Base-by-base conservation (phyloP, 30 jellyfish, hydroid and myxozoan species). In the Aurelia coerulea region DNA sequence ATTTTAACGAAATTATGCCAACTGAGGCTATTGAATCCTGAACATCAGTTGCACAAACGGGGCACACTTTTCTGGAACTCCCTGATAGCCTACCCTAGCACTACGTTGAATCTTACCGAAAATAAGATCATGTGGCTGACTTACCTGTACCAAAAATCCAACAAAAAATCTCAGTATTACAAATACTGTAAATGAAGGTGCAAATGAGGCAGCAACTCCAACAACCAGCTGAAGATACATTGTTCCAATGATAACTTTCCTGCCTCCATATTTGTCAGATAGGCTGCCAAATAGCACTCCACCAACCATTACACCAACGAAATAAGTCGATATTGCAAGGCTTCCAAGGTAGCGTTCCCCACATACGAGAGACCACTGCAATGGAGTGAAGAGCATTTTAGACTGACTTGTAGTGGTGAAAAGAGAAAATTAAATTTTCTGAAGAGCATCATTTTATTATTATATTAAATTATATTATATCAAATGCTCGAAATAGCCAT, bases 271-370 rank as follows among this genome's bases (percentile, higher is more conserved):
- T 13, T 66, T 65, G 60, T 83, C 92, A 4, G 89, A 51, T 7
- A 83, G 62, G 65, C 35, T 63, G 35, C 92, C 92, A 62, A 83
- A 83, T 11, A 83, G 18, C 34, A 69, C 70, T 37, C 92, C 92
- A 70, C 92, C 92, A 23, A 83, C 51, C 92, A 83, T 83, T 4
- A 83, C 92, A 35, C 92, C 92, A 32, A 89, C 89, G 41, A 83
- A 83, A 62, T 83, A 83, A 14, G 59, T 19, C 17, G 88, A 69
- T 33, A 90, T 68, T 14, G 92, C 35, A 33, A 68, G 34, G 12
- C 81, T 56, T 41, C 72, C 92, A 19, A 69, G 65, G 51, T 70
- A 53, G 34, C 62, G 62, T 51, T 71, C 46, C 80, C 41, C 92
- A 72, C 92, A 83, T 12, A 83, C 92, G 17, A 83, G 89, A 16